Base-by-base conservation (phyloP, 1,140 invertebrate genomes). In the Asbolus verrucosus region DNA sequence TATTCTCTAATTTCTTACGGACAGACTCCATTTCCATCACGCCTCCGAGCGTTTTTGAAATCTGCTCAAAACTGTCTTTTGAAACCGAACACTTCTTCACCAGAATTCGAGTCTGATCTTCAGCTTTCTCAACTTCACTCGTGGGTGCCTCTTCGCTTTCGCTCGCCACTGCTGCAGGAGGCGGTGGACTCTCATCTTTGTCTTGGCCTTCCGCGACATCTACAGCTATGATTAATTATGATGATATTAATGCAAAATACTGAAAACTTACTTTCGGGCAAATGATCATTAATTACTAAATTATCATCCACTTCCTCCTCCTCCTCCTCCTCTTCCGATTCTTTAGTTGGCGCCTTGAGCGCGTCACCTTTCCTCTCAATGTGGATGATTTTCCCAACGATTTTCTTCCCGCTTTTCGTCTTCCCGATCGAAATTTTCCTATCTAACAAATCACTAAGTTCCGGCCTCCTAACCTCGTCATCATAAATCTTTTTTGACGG, bases 11-110 rank as follows among this genome's bases (percentile, higher is more conserved):
- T 50, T 77, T 76, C 24, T 67, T 73, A 16, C 69, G 27, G 1
- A 77, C 69, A 6, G 43, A 71, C 1, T 77, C 73, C 67, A 73
- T 73, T n/a, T 73, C 62, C 76, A 77, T 76, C 8, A 77, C 39
- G 24, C 71, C 73, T 2, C 50, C 19, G 16, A 77, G 13, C 4
- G 73, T 76, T 36, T 61, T 69, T 0, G 67, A 54, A n/a, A 77
- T 74, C n/a, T 67, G 54, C 9, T 71, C 69, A 24, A 76, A 72
- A 70, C 21, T 68, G 65, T 72, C 21, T 67, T 31, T 16, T 72
- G 71, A 33, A 5, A 41, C 15, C 13, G 16, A 9, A 41, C 30
- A 31, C 14, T 19, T 62, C 30, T 41, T 62, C 1, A 62, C 15
- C 15, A 61, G n/a, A 3, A 50, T 19, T 21, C 18, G 9, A 11